Conservation (phyloP, 2,888 invertebrate genomes). For the Tenthredo mesomela region DNA sequence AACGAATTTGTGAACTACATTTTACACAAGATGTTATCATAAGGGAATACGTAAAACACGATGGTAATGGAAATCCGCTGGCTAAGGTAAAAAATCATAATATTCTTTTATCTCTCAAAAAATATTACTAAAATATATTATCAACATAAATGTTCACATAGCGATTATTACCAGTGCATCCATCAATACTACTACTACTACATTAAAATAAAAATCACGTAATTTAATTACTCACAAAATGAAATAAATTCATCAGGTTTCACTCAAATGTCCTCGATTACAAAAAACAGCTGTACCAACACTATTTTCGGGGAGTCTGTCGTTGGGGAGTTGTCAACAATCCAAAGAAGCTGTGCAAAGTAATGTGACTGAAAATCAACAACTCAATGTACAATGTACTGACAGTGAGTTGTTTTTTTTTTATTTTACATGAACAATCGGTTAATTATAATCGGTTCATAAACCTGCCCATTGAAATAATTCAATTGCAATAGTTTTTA, state of each 20-base stretch:
- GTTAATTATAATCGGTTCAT: neutral
- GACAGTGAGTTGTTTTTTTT: neutral
- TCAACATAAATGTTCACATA: neutral
- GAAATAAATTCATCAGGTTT: neutral
- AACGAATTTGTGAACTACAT: slow-evolving; percentile 52
- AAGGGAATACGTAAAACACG: slow-evolving; percentile 38
- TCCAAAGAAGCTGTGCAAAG: neutral
- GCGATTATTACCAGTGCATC: neutral
- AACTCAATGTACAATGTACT: neutral
- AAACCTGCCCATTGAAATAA: neutral
- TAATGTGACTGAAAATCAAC: neutral
- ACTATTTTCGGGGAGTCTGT: neutral
- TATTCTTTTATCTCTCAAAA: neutral
- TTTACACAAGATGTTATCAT: slow-evolving; percentile 39
- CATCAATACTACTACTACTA: neutral
- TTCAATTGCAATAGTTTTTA: neutral
- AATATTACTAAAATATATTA: neutral
- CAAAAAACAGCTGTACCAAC: slow-evolving; percentile 11
- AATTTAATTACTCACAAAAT: neutral
- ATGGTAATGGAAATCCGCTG: slow-evolving; percentile 29
- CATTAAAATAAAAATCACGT: neutral
- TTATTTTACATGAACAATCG: neutral
- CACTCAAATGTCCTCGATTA: neutral
- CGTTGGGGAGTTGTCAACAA: neutral
- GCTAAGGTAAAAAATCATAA: slow-evolving; percentile 48